phyloP scores from a whole-genome alignment of 2,113 vertebrate species.

The Odobenus rosmarus region DNA sequence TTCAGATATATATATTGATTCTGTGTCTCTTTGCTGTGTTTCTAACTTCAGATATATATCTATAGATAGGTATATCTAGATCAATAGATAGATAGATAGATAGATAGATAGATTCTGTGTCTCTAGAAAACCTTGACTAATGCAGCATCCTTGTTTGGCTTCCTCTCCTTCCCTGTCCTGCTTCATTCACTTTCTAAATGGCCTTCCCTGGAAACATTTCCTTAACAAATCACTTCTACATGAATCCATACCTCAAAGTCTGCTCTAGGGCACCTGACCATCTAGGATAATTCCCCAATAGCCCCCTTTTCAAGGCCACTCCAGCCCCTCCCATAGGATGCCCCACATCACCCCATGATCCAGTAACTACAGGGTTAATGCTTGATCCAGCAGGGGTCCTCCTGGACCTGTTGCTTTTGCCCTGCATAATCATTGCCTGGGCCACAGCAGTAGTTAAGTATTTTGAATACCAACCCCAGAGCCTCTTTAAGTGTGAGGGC shows the following conservation, averaged over 20 bases:
- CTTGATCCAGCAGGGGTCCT: background rate
- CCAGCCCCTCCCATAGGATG: background rate
- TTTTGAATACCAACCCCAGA: background rate
- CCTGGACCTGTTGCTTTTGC: background rate
- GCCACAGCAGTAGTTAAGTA: background rate
- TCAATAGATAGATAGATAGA: no score
- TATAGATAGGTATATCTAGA: no score
- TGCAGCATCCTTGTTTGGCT: background rate
- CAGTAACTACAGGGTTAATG: background rate
- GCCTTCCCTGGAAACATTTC: background rate
- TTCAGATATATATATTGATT: background rate
- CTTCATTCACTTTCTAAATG: background rate
- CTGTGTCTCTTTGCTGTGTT: no score
- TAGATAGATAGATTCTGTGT: background rate
- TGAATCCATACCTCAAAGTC: background rate
- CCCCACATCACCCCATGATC: background rate
- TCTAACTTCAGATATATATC: background rate
- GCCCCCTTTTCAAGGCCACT: background rate
- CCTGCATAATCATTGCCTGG: background rate
- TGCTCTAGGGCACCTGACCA: background rate
- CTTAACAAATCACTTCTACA: background rate
- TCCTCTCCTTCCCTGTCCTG: background rate
- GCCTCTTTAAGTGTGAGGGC: background rate
- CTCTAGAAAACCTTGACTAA: background rate
- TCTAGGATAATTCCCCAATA: background rate